phyloP scores from a whole-genome alignment of 2,888 invertebrate genomes.

The Drosophila flavopinicola region DNA sequence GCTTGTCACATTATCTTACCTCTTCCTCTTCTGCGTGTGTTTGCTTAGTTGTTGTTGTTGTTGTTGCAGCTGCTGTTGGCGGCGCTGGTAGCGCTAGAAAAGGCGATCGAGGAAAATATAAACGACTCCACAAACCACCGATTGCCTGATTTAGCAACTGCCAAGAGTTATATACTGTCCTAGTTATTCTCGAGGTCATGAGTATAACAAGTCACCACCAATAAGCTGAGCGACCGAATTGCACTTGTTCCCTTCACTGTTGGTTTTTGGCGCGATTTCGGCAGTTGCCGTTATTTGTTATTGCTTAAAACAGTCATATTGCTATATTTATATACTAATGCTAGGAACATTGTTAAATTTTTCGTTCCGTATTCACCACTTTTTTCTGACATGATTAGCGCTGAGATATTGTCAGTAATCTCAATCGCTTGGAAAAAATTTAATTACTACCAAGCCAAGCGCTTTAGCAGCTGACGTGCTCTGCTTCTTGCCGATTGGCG shows the following conservation, averaged over 20 bases:
- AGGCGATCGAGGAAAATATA: conserved; percentile 50
- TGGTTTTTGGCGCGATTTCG: conserved; percentile 63
- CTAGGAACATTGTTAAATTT: conserved; percentile 12
- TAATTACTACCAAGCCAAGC: conserved; percentile 65
- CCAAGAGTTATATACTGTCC: conserved; percentile 50
- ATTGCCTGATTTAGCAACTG: conserved; percentile 50
- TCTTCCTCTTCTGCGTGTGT: conserved; percentile 45
- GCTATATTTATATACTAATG: conserved; percentile 1
- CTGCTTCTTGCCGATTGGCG: conserved; percentile 8
- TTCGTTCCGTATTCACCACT: background rate
- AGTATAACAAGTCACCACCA: conserved; percentile 12
- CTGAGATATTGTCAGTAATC: conserved; percentile 13
- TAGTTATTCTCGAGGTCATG: conserved; percentile 44
- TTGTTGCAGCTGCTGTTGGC: too few species aligned
- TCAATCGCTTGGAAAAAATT: conserved; percentile 45
- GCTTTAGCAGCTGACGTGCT: conserved; percentile 59
- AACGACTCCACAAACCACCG: conserved; percentile 55
- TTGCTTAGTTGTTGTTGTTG: background rate
- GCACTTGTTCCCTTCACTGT: conserved; percentile 26
- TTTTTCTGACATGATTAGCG: background rate
- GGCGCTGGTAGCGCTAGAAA: conserved; percentile 52
- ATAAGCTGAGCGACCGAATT: conserved; percentile 15
- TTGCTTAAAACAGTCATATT: conserved; percentile 1
- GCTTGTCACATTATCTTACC: conserved; percentile 63
- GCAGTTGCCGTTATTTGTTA: background rate